Evolutionary conservation across 2,797 vertebrate species (phyloP).

Genomic region (Anguilla obscura): DNA sequence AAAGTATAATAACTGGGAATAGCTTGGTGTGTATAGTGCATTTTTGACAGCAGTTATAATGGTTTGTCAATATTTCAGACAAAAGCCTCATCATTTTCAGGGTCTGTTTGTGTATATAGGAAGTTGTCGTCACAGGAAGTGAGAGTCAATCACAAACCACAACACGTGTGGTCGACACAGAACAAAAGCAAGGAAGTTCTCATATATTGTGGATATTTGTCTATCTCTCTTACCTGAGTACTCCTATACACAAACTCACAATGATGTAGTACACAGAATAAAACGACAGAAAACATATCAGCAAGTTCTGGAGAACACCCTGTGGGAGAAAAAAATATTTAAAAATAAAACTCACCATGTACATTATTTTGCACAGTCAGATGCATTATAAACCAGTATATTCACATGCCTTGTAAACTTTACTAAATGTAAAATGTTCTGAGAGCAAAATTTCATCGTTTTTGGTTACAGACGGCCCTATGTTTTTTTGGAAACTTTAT

Average conservation of each 20-base stretch:
- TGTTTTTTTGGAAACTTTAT: not conserved
- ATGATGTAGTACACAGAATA: constrained; percentile 79
- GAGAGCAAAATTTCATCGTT: not conserved
- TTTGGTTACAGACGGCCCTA: not conserved
- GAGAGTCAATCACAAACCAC: constrained; percentile 19
- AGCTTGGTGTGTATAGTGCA: not conserved
- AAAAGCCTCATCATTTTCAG: not conserved
- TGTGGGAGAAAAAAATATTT: constrained; percentile 47
- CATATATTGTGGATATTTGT: constrained; percentile 32
- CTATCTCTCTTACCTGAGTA: constrained; percentile 70
- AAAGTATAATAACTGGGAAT: not conserved
- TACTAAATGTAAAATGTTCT: not conserved
- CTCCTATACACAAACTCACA: constrained; percentile 76
- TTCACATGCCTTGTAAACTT: not conserved
- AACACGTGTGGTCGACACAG: constrained; percentile 19
- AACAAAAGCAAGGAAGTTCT: constrained; percentile 30
- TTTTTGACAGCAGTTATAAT: not conserved
- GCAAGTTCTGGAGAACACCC: constrained; percentile 79
- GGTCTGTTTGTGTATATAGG: not conserved
- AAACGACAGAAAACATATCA: constrained; percentile 81
- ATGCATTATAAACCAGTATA: not conserved
- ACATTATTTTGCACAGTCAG: not conserved
- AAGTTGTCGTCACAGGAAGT: constrained; percentile 45
- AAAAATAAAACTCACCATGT: not conserved
- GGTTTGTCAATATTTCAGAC: not conserved